A percentile compares a stretch with the other conserved stretches of the same genome.
Conservation (phyloP, 2,888 invertebrate genomes). For the Noctua comes region DNA sequence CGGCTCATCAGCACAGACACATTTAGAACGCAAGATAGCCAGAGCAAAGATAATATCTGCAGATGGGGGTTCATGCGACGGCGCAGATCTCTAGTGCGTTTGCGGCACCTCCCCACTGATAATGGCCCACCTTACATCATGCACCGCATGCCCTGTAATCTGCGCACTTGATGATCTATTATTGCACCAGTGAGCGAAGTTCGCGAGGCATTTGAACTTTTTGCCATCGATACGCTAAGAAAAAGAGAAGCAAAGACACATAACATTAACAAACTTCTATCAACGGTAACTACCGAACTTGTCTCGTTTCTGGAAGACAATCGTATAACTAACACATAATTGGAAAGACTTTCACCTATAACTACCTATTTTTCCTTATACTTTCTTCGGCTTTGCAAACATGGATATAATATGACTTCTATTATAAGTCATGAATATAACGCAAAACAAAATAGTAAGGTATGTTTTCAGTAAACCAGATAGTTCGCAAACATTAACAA, state of each 20-base stretch:
- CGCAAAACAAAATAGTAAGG: neutral
- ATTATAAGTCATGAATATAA: neutral
- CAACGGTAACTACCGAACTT: conserved; percentile 12
- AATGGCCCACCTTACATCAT: no score
- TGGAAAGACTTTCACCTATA: neutral
- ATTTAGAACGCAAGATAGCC: neutral
- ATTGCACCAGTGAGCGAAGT: no score
- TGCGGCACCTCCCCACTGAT: no score
- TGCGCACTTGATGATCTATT: no score
- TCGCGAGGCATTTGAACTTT: no score
- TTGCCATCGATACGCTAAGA: no score
- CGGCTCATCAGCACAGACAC: neutral
- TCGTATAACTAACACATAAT: conserved; percentile 4
- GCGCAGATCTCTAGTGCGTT: no score
- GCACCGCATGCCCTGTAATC: no score
- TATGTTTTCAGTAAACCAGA: no score
- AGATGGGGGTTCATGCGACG: no score
- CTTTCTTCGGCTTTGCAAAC: neutral
- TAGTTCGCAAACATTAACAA: neutral
- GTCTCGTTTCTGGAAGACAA: conserved; percentile 25
- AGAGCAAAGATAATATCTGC: neutral
- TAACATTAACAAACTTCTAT: conserved; percentile 7
- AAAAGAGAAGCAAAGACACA: neutral
- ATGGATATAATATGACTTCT: neutral
- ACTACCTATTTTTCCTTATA: neutral